phyloP scores from a whole-genome alignment of 2,797 vertebrate species.

The Varecia variegata region DNA sequence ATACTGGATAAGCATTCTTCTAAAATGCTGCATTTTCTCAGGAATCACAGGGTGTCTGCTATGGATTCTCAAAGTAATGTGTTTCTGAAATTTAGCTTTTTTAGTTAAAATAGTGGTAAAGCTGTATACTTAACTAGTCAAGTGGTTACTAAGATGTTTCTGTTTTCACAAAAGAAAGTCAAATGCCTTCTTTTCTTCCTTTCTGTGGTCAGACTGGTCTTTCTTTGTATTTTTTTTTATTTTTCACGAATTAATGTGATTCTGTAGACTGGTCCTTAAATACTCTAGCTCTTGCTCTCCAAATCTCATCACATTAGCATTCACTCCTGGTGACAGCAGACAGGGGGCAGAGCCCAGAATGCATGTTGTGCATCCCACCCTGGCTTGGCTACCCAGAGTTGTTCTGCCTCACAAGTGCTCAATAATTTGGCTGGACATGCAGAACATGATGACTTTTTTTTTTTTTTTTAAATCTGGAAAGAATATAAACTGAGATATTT shows the following conservation, averaged over 20 bases:
- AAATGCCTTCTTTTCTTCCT: constrained; percentile 16
- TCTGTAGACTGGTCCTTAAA: not conserved
- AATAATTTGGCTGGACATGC: constrained; percentile 6
- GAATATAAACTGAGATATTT: constrained; percentile 18
- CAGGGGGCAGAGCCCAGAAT: not conserved
- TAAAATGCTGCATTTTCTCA: not conserved
- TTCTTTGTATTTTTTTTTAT: not conserved
- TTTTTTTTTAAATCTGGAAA: constrained; percentile 42
- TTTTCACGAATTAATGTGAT: not conserved
- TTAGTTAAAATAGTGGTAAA: not conserved
- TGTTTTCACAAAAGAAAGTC: not conserved
- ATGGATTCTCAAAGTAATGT: not conserved
- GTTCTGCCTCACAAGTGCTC: not conserved
- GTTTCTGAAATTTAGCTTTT: not conserved
- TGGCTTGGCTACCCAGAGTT: not conserved
- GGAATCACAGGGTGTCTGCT: not conserved
- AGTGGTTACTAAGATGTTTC: not conserved
- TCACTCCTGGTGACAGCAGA: not conserved
- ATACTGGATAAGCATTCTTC: not conserved
- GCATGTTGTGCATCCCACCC: not conserved
- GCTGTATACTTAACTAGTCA: not conserved
- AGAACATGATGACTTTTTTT: constrained; percentile 29
- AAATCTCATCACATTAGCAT: constrained; percentile 24
- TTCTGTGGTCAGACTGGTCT: not conserved
- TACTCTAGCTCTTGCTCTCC: not conserved